phyloP scores from a whole-genome alignment of 2,113 vertebrate genomes.

The Benitochromis conjunctus region DNA sequence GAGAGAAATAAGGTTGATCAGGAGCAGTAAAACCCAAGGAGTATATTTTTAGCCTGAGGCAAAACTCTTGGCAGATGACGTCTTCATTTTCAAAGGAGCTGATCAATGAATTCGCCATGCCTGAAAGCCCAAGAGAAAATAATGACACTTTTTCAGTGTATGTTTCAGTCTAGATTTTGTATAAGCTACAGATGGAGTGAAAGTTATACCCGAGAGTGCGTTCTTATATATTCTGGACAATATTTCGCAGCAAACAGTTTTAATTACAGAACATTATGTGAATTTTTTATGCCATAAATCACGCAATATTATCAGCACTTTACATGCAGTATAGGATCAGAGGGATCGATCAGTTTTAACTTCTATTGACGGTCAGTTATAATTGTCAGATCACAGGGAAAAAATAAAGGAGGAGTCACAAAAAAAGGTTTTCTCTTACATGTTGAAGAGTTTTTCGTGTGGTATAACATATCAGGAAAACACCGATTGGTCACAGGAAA shows the following conservation, averaged over 20 bases:
- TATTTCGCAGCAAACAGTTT: neutral
- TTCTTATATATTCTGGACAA: neutral
- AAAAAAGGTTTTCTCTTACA: neutral
- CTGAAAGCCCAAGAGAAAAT: neutral
- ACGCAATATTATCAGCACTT: neutral
- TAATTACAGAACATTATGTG: neutral
- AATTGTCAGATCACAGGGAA: neutral
- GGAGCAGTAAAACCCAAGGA: neutral
- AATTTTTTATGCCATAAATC: neutral
- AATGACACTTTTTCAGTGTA: neutral
- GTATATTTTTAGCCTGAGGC: constrained; percentile 30
- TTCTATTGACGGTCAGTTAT: neutral
- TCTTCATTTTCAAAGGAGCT: neutral
- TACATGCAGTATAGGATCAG: neutral
- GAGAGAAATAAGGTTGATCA: neutral
- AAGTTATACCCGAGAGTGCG: neutral
- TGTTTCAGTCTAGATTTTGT: neutral
- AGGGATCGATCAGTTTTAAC: neutral
- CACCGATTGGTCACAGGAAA: neutral
- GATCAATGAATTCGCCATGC: neutral
- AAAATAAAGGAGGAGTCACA: neutral
- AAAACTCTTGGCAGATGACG: neutral
- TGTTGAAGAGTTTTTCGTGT: neutral
- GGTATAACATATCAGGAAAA: neutral
- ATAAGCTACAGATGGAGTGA: neutral